phyloP scores from a whole-genome alignment of 2,113 vertebrate species.

The Upupa epops region DNA sequence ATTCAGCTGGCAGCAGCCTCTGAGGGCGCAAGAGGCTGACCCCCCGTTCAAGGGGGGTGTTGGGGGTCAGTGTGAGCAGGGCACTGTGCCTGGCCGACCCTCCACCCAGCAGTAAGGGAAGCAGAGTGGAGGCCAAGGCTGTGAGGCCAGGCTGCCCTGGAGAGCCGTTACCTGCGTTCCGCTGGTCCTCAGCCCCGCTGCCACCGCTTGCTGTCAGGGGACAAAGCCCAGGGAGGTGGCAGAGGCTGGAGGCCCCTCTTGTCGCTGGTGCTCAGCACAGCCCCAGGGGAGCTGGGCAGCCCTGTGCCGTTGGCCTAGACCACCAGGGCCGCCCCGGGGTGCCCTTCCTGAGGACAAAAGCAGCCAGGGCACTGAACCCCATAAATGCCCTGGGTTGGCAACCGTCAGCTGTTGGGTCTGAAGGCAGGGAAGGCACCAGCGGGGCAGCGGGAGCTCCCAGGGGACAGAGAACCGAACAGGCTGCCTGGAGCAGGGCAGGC shows the following conservation, averaged over 20 bases:
- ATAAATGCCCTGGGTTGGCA: background rate
- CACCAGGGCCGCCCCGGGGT: no score
- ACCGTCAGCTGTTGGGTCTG: background rate
- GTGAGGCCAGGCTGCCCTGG: background rate
- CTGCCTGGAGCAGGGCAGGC: no score
- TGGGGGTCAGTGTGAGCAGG: constrained; percentile 35
- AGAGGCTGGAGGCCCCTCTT: background rate
- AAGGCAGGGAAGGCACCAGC: background rate
- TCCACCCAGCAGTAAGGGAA: background rate
- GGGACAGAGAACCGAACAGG: fast-evolving
- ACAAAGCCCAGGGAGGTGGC: background rate
- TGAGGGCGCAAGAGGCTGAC: constrained; percentile 63
- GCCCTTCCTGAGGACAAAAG: no score
- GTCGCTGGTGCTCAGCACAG: background rate
- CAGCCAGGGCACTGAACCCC: no score
- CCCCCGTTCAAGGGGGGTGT: background rate
- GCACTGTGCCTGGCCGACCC: background rate
- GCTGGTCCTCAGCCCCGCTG: background rate
- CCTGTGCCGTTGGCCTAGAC: no score
- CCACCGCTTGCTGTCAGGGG: background rate
- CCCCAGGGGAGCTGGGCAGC: background rate
- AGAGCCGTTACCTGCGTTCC: no score
- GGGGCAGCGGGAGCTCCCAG: background rate
- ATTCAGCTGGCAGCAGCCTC: constrained; percentile 74
- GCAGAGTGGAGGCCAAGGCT: background rate